phyloP scores from a whole-genome alignment of 2,113 vertebrate species.

The Steatornis caripensis region DNA sequence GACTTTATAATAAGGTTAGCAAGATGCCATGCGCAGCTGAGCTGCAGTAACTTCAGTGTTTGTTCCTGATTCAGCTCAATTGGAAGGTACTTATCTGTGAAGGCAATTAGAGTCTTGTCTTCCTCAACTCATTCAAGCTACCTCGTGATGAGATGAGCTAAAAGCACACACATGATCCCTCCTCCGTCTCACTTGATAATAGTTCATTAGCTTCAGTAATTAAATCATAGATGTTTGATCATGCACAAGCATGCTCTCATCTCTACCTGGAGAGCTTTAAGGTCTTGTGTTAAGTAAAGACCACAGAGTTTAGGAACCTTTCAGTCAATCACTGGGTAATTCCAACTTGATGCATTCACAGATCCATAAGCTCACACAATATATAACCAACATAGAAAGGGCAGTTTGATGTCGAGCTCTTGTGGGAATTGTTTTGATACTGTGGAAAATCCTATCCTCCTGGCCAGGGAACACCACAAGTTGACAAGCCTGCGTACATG shows the following conservation, averaged over 20 bases:
- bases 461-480: not conserved
- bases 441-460: not conserved
- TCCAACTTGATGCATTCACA: not conserved
- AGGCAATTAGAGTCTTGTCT: not conserved
- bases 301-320: not conserved
- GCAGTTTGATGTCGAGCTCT: not conserved
- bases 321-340: not conserved
- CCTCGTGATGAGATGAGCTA: not conserved
- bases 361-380: not conserved
- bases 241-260: not conserved
- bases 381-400: not conserved
- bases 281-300: not conserved
- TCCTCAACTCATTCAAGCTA: not conserved
- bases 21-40: not conserved
- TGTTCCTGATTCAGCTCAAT: not conserved
- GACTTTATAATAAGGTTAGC: not conserved
- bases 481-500: not conserved
- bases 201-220: not conserved
- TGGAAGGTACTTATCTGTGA: not conserved
- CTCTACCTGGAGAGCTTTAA: not conserved
- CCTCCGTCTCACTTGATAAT: not conserved
- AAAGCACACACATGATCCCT: not conserved
- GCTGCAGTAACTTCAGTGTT: not conserved
- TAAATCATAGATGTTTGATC: not conserved
- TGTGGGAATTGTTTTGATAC: not conserved